A percentile compares a stretch with the other conserved stretches of the same genome.
phyloP scores from a whole-genome alignment of 2,113 vertebrate genomes.

The Gobio gobio region DNA sequence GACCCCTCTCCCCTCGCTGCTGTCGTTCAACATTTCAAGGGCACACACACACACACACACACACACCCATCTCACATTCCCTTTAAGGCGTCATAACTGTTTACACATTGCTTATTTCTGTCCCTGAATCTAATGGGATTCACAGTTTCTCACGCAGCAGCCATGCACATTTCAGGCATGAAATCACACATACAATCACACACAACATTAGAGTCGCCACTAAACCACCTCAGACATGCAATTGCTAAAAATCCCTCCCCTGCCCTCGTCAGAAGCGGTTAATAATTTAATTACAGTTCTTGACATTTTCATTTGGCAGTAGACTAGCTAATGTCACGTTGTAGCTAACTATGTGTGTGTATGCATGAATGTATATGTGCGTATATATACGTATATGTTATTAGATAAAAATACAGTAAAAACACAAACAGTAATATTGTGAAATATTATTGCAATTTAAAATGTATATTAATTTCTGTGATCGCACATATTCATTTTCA shows the following conservation, averaged over 20 bases:
- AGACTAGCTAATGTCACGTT: background rate
- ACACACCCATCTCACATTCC: constrained; percentile 40
- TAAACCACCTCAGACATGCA: constrained; percentile 1
- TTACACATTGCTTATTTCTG: constrained; percentile 28
- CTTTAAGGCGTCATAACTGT: constrained; percentile 42
- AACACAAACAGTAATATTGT: too few species aligned
- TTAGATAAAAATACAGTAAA: too few species aligned
- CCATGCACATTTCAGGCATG: background rate
- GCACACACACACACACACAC: background rate
- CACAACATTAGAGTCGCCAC: background rate
- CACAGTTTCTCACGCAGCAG: constrained; percentile 14
- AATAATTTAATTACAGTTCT: background rate
- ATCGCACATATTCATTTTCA: background rate
- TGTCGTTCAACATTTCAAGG: constrained; percentile 5
- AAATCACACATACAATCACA: constrained; percentile 15
- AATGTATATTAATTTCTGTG: too few species aligned
- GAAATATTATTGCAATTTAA: too few species aligned
- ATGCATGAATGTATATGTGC: background rate
- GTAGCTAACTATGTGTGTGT: background rate
- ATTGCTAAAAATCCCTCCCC: background rate
- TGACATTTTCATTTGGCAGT: background rate
- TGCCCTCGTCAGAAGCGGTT: background rate
- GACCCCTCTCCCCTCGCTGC: constrained; percentile 28
- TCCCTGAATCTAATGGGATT: constrained; percentile 24
- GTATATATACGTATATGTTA: background rate